Conservation (phyloP, 2,888 invertebrate genomes). For the Harmothoe impar region DNA sequence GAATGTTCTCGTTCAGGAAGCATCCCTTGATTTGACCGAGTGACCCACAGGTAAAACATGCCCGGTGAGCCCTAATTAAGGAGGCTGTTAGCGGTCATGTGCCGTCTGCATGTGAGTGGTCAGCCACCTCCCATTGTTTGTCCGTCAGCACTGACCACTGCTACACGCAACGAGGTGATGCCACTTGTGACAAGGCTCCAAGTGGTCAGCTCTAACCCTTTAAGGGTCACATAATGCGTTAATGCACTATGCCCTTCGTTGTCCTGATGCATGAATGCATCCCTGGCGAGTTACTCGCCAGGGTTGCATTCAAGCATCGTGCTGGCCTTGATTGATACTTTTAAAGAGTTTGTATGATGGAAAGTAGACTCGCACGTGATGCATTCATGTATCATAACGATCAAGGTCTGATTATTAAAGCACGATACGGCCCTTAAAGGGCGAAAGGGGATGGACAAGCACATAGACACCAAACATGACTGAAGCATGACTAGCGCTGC, state of each 20-base stretch:
- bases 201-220: no score
- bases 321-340: no score
- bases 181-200: neutral
- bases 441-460: neutral
- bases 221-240: no score
- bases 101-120: neutral
- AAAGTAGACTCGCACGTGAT: no score
- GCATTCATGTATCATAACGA: no score
- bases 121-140: neutral
- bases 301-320: no score
- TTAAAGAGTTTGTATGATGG: no score
- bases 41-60: constrained; percentile 1
- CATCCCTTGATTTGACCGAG: constrained; percentile 18
- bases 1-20: neutral
- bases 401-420: no score
- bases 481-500: neutral
- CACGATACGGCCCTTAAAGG: no score
- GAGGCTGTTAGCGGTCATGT: neutral
- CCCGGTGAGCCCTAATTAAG: neutral
- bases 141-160: constrained; percentile 7
- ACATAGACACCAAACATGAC: neutral
- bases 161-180: constrained; percentile 17
- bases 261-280: no score
- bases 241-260: no score
- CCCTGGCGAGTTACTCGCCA: no score